Conservation (phyloP, 2,888 invertebrate species). For the Gortyna flavago region DNA sequence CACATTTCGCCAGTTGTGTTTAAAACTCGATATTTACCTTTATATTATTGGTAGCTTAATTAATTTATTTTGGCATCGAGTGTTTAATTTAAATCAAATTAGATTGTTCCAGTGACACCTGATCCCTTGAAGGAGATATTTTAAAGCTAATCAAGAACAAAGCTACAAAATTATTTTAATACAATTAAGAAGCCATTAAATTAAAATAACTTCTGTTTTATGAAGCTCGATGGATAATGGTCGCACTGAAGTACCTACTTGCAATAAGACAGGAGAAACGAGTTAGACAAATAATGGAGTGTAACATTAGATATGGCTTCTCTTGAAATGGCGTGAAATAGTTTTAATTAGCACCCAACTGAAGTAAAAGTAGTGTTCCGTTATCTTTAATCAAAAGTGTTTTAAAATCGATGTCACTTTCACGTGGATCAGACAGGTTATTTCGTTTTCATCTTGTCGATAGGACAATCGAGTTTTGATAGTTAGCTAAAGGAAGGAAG, state of each 20-base stretch:
- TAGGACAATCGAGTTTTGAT: neutral
- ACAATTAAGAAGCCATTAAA: conserved; percentile 36
- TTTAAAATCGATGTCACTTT: conserved; percentile 36
- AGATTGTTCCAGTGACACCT: conserved; percentile 23
- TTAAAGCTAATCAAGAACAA: conserved; percentile 35
- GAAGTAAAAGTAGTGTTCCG: conserved; percentile 34
- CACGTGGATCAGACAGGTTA: neutral
- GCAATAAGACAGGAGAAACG: neutral
- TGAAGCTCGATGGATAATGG: conserved; percentile 6
- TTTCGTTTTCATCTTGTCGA: neutral
- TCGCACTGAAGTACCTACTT: neutral
- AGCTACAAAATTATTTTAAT: conserved; percentile 33
- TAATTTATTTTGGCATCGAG: too few relatives aligned
- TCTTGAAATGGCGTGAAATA: conserved; percentile 28
- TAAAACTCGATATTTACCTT: neutral
- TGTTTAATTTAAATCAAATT: conserved; percentile 1
- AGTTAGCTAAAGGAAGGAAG: too few relatives aligned
- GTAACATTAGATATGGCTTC: conserved; percentile 30
- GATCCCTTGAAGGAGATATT: conserved; percentile 27
- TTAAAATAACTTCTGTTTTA: conserved; percentile 27
- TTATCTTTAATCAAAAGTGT: conserved; percentile 29
- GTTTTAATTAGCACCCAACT: conserved; percentile 40
- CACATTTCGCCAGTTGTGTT: neutral
- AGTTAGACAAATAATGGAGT: conserved; percentile 20
- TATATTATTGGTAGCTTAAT: too few relatives aligned